A percentile compares a stretch with the other conserved stretches of the same genome.
Conservation (phyloP, 2,797 vertebrate species). For the Chaetophractus vellerosus region DNA sequence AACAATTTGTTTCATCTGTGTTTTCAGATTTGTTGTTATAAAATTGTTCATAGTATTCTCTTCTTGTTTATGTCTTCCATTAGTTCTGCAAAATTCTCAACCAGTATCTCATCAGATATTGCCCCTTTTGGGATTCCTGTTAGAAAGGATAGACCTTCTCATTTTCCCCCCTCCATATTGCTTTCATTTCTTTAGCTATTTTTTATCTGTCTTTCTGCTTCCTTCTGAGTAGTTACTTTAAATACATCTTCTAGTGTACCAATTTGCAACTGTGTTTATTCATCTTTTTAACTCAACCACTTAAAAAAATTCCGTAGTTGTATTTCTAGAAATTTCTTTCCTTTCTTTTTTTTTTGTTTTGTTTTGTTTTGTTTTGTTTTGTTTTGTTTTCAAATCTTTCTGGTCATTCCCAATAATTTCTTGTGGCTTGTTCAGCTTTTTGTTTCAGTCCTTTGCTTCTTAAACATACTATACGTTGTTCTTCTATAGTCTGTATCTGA, state of each 20-base stretch:
- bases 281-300: not conserved
- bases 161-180: not conserved
- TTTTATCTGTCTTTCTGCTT: not conserved
- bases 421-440: not conserved
- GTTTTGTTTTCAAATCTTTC: not conserved
- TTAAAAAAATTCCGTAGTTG: not conserved
- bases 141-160: not conserved
- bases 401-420: not conserved
- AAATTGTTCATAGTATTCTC: not conserved
- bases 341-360: not conserved
- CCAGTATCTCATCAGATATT: not conserved
- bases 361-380: too few species aligned
- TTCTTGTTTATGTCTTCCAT: not conserved
- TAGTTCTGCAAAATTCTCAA: not conserved
- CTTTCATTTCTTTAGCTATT: not conserved
- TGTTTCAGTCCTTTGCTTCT: conserved; percentile 24
- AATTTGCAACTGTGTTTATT: not conserved
- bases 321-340: not conserved
- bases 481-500: not conserved
- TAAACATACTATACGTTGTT: not conserved
- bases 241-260: not conserved
- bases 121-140: not conserved
- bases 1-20: not conserved
- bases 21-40: not conserved
- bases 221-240: not conserved